These are phyloP conservation scores for Leptodirus hochenwartii DNA, from an alignment of 2,888 invertebrate genomes.

Conservation along the genomic window DNA sequence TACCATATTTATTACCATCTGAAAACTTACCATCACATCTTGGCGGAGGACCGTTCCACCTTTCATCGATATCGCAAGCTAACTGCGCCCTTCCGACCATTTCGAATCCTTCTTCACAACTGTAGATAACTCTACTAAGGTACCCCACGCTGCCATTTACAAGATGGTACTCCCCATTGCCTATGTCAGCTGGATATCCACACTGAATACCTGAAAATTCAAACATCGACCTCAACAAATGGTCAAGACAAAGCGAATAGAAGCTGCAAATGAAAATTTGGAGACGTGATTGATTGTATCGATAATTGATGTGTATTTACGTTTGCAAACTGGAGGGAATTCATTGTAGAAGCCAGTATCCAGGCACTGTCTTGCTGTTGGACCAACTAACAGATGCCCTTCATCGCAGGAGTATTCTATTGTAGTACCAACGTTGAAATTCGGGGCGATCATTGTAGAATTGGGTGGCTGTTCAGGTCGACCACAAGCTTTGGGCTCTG, in stretches of 20 bases:
- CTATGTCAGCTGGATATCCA: conserved; percentile 72
- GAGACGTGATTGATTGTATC: conserved; percentile 1
- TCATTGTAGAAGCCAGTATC: conserved; percentile 88
- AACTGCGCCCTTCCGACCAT: conserved; percentile 69
- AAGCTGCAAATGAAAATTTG: background rate
- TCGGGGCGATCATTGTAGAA: conserved; percentile 64
- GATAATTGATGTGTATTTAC: conserved; percentile 35
- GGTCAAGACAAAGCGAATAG: background rate
- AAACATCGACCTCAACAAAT: conserved; percentile 6
- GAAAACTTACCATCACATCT: conserved; percentile 53
- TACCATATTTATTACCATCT: background rate
- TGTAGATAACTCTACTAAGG: conserved; percentile 68
- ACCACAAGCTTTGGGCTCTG: conserved; percentile 81
- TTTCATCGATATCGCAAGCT: conserved; percentile 79
- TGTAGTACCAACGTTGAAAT: conserved; percentile 63
- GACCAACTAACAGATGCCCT: conserved; percentile 76
- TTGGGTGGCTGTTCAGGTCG: conserved; percentile 86
- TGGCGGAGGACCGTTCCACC: conserved; percentile 89
- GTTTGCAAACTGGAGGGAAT: conserved; percentile 84
- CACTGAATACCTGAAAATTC: conserved; percentile 60
- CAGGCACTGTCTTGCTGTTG: conserved; percentile 63
- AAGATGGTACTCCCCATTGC: conserved; percentile 62
- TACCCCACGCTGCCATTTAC: conserved; percentile 79
- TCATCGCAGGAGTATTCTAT: conserved; percentile 74
- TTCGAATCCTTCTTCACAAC: conserved; percentile 66